These are phyloP conservation scores for Polypedilum pembai DNA, from an alignment of 1,140 invertebrate species.

Conservation along the genomic window DNA sequence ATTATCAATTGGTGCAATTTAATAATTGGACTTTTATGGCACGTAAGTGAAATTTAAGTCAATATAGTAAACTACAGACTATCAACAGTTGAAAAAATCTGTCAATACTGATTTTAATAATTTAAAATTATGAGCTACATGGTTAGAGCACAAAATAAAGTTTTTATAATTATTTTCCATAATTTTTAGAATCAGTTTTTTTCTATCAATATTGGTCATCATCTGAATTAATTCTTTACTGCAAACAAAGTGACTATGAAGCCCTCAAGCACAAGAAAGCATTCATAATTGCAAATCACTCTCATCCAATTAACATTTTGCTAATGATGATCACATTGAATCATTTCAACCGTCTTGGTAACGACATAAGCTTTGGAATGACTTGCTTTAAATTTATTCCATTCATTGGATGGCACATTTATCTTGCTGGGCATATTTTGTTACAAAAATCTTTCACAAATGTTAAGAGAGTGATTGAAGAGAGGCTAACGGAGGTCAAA, in stretches of 20 bases:
- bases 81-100: no score
- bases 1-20: neutral
- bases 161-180: neutral
- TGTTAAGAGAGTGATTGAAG: neutral
- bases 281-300: neutral
- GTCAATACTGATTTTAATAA: no score
- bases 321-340: neutral
- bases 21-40: neutral
- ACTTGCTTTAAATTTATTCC: neutral
- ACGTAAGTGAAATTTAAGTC: neutral
- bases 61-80: neutral
- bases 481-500: neutral
- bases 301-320: neutral
- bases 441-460: neutral
- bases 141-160: no score
- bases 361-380: neutral
- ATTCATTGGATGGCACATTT: conserved; percentile 18
- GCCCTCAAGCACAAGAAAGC: neutral
- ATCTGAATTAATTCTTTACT: neutral
- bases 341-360: neutral
- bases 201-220: neutral
- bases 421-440: neutral
- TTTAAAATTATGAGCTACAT: neutral
- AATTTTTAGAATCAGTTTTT: neutral
- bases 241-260: neutral